Evolutionary conservation across 2,113 vertebrate genomes (phyloP).

Genomic region (Indicator maculatus): DNA sequence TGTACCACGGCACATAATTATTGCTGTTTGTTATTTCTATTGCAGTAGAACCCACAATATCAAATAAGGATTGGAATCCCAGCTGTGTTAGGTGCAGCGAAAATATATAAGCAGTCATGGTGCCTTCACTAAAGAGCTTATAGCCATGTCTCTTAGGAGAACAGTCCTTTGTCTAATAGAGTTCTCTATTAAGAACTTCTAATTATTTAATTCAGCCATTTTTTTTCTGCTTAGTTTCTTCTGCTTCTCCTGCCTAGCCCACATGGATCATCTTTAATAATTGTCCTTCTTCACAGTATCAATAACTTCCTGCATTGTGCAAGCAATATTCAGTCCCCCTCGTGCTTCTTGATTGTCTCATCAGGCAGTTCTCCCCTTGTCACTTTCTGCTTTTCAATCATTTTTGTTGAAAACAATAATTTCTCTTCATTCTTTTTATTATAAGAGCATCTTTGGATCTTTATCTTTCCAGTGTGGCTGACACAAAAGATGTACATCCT

Average conservation of each 20-base stretch:
- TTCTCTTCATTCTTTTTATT: not conserved
- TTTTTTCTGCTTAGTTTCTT: not conserved
- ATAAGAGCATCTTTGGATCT: not conserved
- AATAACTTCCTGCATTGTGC: not conserved
- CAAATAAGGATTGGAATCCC: conserved; percentile 38
- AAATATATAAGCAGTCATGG: conserved; percentile 43
- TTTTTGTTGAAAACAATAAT: not conserved
- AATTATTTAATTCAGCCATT: conserved; percentile 28
- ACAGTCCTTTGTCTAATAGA: conserved; percentile 2
- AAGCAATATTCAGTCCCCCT: not conserved
- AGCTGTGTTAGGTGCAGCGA: conserved; percentile 17
- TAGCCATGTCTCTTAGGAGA: conserved; percentile 28
- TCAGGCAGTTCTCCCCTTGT: not conserved
- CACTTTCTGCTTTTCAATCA: not conserved
- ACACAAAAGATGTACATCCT: not conserved
- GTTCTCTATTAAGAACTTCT: conserved; percentile 37
- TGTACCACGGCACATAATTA: not conserved
- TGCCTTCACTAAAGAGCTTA: conserved; percentile 50
- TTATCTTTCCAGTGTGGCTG: not conserved
- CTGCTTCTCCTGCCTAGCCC: not conserved
- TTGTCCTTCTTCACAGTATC: not conserved
- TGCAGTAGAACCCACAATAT: conserved; percentile 24
- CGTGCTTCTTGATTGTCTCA: not conserved
- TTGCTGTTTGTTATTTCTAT: conserved; percentile 41
- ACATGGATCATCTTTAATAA: not conserved